Base-by-base conservation (phyloP, 2,888 invertebrate genomes). In the Morpho deidamia region DNA sequence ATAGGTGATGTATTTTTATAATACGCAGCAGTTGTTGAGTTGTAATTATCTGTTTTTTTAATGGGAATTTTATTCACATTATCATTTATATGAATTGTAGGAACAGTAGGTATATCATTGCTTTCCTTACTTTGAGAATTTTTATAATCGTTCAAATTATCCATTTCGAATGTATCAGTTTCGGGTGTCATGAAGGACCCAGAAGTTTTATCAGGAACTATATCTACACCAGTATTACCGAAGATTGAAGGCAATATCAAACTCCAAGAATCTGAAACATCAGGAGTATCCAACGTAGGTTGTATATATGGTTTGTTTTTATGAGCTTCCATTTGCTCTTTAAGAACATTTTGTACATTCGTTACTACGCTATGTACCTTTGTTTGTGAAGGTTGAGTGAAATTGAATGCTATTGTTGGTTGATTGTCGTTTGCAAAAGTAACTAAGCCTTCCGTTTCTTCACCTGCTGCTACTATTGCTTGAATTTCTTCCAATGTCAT, bases 401-500 rank as follows among this genome's bases (percentile, higher is more conserved):
- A 82, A 60, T 88, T 88, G 54, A 90, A 87, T 7, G 86, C 77
- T 33, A 84, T 76, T 3, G 87, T 83, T 23, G 84, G 90, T 70
- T 80, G 86, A 51, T 88, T 75, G 65, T 88, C 75, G 79, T 88
- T 83, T 57, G 91, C 76, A 73, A 90, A 79, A 62, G 90, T 81
- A 66, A 90, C 84, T 68, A 92, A 61, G 53, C 90, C 83, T 49
- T 91, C 92, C 44, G 94, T 92, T 55, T 93, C 93, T 72, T 95
- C 95, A 0, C 95, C 95, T 37, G 94, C 94, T 0, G 96, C 96
- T 35, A 96, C 95, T 56, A 96, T 94, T 41, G 95, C 94, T 73
- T 95, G 95, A 61, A 96, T 96, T 82, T 96, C 95, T 69, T 95
- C 92, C 66, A 95, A 83, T 7, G 96, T 95, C 96, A 96, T 96